Base-by-base conservation (phyloP, 2,797 vertebrate genomes). In the Neosilurus hyrtlii region DNA sequence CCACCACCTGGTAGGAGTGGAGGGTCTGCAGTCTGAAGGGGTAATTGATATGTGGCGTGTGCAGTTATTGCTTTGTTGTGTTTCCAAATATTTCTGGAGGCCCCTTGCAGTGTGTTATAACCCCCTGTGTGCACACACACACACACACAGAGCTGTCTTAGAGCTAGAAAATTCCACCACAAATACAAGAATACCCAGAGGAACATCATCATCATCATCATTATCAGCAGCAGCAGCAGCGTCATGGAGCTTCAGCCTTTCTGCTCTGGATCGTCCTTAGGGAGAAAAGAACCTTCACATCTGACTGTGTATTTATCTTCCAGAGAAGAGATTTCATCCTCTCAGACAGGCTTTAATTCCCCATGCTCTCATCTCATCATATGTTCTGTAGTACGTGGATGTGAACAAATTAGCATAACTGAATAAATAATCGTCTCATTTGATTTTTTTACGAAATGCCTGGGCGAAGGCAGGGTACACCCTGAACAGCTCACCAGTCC, bases 11-110 rank as follows among this genome's bases (percentile, higher is more conserved):
- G 54, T 11, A 59, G 30, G 54, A 59, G 24, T 10, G 8, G 35
- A 73, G 12, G 3, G 1, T 51, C 24, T 11, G 16, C 52, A 12
- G 9, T 7, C 43, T 43, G 4, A 43, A 43, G 8, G 43, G 43
- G 59, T 90, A 89, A 91, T 90, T 90, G 89, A 90, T 89, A 89
- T 89, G 86, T 88, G 86, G 85, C 87, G 59, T 90, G 88, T 90
- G 82, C 89, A 90, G 91, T 87, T 89, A 88, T 89, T 90, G 83
- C 88, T 87, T 90, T 93, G 88, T 92, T 92, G 86, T 91, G 91
- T 87, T 86, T 91, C 86, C 86, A 91, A 91, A 90, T 88, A 87
- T 86, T 88, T 87, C 83, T 89, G 82, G 81, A 81, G 87, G 84
- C 90, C 86, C 81, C 49, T 78, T 84, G 83, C 68, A 80, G 89